Conservation (phyloP, 2,888 invertebrate species). For the Portevinia maculata region DNA sequence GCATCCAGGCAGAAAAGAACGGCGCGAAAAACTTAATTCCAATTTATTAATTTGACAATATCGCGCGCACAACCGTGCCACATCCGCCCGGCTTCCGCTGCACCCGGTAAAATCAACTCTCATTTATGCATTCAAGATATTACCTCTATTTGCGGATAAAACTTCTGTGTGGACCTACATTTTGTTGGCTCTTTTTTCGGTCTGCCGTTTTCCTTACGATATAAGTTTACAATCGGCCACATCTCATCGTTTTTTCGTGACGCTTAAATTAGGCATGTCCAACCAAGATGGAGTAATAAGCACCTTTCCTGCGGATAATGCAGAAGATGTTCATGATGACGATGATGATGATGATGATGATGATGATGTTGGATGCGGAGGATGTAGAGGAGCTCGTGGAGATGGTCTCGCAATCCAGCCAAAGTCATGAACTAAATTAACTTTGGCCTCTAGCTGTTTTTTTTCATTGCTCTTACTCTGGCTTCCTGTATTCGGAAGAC, state of each 20-base stretch:
- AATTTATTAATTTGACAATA: conserved; percentile 74
- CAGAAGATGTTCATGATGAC: conserved; percentile 68
- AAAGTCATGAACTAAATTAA: conserved; percentile 66
- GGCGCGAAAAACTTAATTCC: conserved; percentile 66
- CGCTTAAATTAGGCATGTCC: conserved; percentile 74
- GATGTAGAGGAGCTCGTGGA: conserved; percentile 11
- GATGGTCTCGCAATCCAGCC: conserved; percentile 33
- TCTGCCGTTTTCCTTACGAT: conserved; percentile 40
- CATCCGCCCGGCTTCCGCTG: conserved; percentile 37
- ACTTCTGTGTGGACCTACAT: conserved; percentile 52
- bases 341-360: conserved; percentile 22
- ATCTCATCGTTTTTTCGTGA: conserved; percentile 70
- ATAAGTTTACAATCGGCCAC: conserved; percentile 71
- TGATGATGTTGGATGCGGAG: background rate
- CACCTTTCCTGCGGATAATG: conserved; percentile 73
- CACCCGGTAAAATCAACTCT: conserved; percentile 59
- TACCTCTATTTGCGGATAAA: conserved; percentile 66
- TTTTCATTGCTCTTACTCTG: conserved; percentile 5
- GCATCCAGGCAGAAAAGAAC: background rate
- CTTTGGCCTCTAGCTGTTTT: conserved; percentile 67
- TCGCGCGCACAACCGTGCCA: conserved; percentile 46
- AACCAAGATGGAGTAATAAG: conserved; percentile 74
- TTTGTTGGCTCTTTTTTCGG: conserved; percentile 3
- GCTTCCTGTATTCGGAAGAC: conserved; percentile 42
- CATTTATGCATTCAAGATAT: conserved; percentile 71